phyloP scores from a whole-genome alignment of 2,113 vertebrate species.

The Butorides virescens region DNA sequence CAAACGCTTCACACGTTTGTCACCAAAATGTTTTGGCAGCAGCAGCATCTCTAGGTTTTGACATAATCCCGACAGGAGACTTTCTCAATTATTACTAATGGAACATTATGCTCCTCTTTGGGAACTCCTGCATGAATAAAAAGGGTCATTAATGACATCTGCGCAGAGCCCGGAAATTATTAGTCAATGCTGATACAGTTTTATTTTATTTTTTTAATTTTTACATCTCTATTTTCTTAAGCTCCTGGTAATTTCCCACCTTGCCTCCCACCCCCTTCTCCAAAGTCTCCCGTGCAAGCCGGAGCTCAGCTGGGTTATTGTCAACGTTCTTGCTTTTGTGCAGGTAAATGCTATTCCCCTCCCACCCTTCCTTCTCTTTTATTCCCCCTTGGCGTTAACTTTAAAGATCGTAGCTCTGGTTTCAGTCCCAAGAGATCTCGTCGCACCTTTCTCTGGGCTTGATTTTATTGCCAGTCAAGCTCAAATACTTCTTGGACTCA shows the following conservation, averaged over 20 bases:
- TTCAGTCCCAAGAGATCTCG: neutral
- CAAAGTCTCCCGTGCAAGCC: slow-evolving; percentile 27
- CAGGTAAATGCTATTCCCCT: slow-evolving; percentile 52
- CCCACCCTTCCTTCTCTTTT: slow-evolving; percentile 23
- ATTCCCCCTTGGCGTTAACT: slow-evolving; percentile 38
- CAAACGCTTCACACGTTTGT: slow-evolving; percentile 70
- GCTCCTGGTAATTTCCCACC: slow-evolving; percentile 63
- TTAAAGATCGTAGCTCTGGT: neutral
- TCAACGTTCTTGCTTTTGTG: neutral
- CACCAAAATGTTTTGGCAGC: slow-evolving; percentile 84
- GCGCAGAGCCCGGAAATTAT: slow-evolving; percentile 72
- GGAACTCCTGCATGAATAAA: slow-evolving; percentile 82
- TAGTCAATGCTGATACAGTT: slow-evolving; percentile 70
- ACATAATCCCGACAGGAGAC: slow-evolving; percentile 78
- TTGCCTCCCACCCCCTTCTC: slow-evolving; percentile 47
- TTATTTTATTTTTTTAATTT: slow-evolving; percentile 64
- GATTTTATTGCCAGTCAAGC: neutral
- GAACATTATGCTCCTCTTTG: slow-evolving; percentile 77
- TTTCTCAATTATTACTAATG: slow-evolving; percentile 83
- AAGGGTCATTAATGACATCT: slow-evolving; percentile 81
- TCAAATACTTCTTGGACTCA: neutral
- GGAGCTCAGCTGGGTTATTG: slow-evolving; percentile 37
- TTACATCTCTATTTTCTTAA: slow-evolving; percentile 47
- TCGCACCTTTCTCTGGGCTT: neutral
- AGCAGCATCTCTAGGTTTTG: slow-evolving; percentile 79